These are phyloP conservation scores for Oceanites oceanicus DNA, from an alignment of 2,113 vertebrate genomes.

Conservation along the genomic window DNA sequence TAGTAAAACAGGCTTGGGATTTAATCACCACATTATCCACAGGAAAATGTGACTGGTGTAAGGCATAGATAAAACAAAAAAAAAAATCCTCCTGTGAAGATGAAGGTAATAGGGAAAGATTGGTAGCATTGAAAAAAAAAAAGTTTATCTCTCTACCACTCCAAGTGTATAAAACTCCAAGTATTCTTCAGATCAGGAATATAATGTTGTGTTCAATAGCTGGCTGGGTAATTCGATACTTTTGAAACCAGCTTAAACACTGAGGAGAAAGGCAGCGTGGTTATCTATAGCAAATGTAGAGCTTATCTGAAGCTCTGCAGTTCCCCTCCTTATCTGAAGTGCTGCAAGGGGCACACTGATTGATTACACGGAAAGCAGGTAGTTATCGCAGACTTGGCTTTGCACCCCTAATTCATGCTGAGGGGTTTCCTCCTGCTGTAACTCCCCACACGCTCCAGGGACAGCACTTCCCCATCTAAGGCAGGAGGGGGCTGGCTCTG, in stretches of 20 bases:
- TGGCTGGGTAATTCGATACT: not conserved
- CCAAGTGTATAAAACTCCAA: not conserved
- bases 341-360: not conserved
- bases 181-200: not conserved
- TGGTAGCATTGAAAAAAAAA: not conserved
- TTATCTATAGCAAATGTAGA: not conserved
- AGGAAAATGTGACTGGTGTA: not conserved
- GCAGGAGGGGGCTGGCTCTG: not conserved
- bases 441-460: not conserved
- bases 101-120: not conserved
- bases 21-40: not conserved
- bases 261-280: not conserved
- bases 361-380: not conserved
- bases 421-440: not conserved
- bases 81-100: not conserved
- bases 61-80: not conserved
- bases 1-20: not conserved
- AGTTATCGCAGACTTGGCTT: not conserved
- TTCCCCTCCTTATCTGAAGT: not conserved
- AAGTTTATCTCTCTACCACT: not conserved
- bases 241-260: not conserved
- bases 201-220: not conserved
- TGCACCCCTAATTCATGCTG: not conserved
- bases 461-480: not conserved
- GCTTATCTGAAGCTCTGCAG: not conserved